These are phyloP conservation scores for Lampropteryx suffumata DNA, from an alignment of 2,888 invertebrate genomes.

Conservation along the genomic window DNA sequence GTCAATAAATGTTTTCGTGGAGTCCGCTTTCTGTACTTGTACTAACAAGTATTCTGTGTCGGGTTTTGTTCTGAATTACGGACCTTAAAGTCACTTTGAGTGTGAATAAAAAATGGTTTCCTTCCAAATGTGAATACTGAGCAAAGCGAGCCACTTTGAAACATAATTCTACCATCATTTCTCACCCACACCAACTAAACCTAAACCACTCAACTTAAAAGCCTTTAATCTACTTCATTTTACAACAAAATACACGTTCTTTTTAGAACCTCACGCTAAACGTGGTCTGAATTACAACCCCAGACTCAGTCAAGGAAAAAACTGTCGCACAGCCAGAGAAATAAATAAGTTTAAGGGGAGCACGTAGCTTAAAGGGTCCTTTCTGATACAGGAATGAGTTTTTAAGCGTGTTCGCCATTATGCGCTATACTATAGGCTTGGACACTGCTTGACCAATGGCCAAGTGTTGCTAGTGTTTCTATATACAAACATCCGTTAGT, in stretches of 20 bases:
- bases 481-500: too few species aligned
- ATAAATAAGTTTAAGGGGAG: conserved; percentile 42
- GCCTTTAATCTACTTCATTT: conserved; percentile 20
- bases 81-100: too few species aligned
- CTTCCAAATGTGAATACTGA: background rate
- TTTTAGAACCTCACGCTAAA: conserved; percentile 22
- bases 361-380: conserved; percentile 32
- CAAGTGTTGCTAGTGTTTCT: too few species aligned
- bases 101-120: background rate
- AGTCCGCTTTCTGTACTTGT: too few species aligned
- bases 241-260: conserved; percentile 20
- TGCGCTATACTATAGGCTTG: conserved; percentile 8
- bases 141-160: background rate
- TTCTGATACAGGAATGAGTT: conserved; percentile 24
- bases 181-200: background rate
- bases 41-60: too few species aligned
- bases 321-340: conserved; percentile 41
- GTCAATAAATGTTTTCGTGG: too few species aligned
- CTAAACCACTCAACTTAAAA: conserved; percentile 3
- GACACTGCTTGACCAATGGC: too few species aligned
- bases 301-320: conserved; percentile 44
- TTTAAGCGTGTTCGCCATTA: conserved; percentile 23
- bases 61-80: too few species aligned
- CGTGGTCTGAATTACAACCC: conserved; percentile 49
- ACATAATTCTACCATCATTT: background rate